Conservation (phyloP, 2,888 invertebrate genomes). For the Mactromeris polynyma region DNA sequence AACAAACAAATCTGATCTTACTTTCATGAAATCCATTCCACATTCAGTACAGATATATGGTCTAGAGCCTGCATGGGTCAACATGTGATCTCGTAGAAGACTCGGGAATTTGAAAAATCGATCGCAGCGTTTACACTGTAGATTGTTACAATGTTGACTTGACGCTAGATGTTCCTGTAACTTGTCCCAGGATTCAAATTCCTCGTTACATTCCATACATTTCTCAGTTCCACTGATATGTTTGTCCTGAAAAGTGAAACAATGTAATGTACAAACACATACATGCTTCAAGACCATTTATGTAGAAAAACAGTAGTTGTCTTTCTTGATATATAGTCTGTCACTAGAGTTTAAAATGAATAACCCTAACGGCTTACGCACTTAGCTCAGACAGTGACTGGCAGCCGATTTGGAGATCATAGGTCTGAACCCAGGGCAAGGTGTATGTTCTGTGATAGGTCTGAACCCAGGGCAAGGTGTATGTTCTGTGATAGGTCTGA, state of each 20-base stretch:
- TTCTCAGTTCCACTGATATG: slow-evolving; percentile 67
- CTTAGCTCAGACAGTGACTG: too few species aligned
- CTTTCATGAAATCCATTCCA: slow-evolving; percentile 88
- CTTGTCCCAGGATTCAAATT: slow-evolving; percentile 76
- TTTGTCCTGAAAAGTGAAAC: slow-evolving; percentile 66
- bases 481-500: too few species aligned
- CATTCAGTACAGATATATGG: slow-evolving; percentile 87
- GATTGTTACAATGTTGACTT: slow-evolving; percentile 78
- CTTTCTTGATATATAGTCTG: too few species aligned
- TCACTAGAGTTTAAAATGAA: too few species aligned
- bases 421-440: too few species aligned
- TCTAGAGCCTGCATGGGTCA: slow-evolving; percentile 85
- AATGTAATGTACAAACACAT: neutral
- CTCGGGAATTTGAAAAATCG: slow-evolving; percentile 86
- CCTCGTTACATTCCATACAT: slow-evolving; percentile 80
- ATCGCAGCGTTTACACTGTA: slow-evolving; percentile 82
- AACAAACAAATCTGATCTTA: slow-evolving; percentile 47
- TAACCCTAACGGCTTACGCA: too few species aligned
- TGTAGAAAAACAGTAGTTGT: too few species aligned
- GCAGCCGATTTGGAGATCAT: too few species aligned
- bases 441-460: too few species aligned
- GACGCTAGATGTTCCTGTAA: slow-evolving; percentile 78
- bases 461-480: too few species aligned
- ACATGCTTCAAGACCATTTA: neutral
- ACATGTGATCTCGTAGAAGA: slow-evolving; percentile 86